Evolutionary conservation across 37 sponge, comb jelly and placozoan genomes (phyloP).

Genomic region (Spongia lamella): DNA sequence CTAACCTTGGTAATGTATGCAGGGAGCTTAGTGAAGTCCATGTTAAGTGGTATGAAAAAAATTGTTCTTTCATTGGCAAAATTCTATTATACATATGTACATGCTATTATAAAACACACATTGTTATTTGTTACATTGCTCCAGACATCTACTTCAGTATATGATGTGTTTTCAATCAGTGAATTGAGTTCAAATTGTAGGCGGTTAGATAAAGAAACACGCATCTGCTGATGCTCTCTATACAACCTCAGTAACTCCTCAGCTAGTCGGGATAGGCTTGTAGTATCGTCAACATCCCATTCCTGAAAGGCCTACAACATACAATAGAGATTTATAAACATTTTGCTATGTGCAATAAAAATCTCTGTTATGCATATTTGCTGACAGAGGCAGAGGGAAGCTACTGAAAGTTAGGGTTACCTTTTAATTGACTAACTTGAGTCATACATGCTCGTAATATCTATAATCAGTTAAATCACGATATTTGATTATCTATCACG

Average conservation of each 20-base stretch:
- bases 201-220: constrained; percentile 36
- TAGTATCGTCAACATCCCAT: constrained; percentile 39
- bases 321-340: no score
- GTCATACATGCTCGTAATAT: no score
- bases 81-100: constrained; percentile 8
- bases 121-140: constrained; percentile 17
- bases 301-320: constrained; percentile 1
- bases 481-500: no score
- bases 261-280: constrained; percentile 27
- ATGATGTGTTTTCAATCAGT: constrained; percentile 31
- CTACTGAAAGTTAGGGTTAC: no score
- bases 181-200: constrained; percentile 66
- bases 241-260: constrained; percentile 66
- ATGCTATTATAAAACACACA: background rate
- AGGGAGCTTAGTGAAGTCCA: constrained; percentile 49
- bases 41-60: constrained; percentile 55
- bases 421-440: no score
- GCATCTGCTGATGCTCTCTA: constrained; percentile 19
- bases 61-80: constrained; percentile 37
- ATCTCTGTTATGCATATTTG: no score
- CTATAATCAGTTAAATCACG: no score
- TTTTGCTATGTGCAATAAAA: no score
- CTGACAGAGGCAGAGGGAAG: no score
- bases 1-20: constrained; percentile 53
- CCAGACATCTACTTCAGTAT: constrained; percentile 41